A percentile compares a stretch with the other conserved stretches of the same genome.
Evolutionary conservation across 2,888 invertebrate species (phyloP).

Genomic region (Apoda limacodes): DNA sequence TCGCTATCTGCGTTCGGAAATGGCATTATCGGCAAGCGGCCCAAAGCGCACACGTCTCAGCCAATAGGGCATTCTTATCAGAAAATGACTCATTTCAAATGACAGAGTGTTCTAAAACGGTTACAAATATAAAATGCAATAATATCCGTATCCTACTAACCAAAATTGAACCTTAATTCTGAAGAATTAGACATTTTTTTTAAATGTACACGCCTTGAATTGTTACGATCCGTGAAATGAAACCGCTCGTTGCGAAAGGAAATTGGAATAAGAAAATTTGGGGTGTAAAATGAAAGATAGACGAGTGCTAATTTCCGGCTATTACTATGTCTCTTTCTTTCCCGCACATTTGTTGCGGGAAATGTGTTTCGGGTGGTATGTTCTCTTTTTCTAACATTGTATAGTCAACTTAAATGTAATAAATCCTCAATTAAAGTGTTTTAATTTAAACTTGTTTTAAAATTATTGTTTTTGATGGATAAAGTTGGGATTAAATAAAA

Average conservation of each 20-base stretch:
- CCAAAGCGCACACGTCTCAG: slow-evolving; percentile 63
- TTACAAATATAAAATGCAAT: slow-evolving; percentile 39
- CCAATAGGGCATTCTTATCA: slow-evolving; percentile 76
- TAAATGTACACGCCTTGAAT: slow-evolving; percentile 5
- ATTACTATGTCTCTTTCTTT: slow-evolving; percentile 68
- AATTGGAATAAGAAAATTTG: slow-evolving; percentile 84
- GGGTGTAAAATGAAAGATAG: slow-evolving; percentile 83
- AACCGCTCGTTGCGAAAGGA: slow-evolving; percentile 61
- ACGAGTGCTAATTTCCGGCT: slow-evolving; percentile 79
- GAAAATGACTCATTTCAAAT: slow-evolving; percentile 81
- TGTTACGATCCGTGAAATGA: slow-evolving; percentile 42
- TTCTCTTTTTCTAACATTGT: slow-evolving; percentile 55
- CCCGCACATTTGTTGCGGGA: slow-evolving; percentile 62
- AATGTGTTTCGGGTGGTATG: slow-evolving; percentile 41
- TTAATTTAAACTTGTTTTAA: no score
- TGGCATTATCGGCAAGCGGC: slow-evolving; percentile 60
- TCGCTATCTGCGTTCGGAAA: slow-evolving; percentile 65
- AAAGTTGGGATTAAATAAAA: no score
- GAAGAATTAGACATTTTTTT: slow-evolving; percentile 19
- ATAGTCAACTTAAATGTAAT: no score
- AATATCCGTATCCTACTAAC: slow-evolving; percentile 22
- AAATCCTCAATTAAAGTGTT: no score
- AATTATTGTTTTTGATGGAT: no score
- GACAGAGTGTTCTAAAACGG: slow-evolving; percentile 67
- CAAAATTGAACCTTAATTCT: slow-evolving; percentile 23